These are phyloP conservation scores for Xiphophorus couchianus DNA, from an alignment of 2,113 vertebrate genomes.

Conservation along the genomic window DNA sequence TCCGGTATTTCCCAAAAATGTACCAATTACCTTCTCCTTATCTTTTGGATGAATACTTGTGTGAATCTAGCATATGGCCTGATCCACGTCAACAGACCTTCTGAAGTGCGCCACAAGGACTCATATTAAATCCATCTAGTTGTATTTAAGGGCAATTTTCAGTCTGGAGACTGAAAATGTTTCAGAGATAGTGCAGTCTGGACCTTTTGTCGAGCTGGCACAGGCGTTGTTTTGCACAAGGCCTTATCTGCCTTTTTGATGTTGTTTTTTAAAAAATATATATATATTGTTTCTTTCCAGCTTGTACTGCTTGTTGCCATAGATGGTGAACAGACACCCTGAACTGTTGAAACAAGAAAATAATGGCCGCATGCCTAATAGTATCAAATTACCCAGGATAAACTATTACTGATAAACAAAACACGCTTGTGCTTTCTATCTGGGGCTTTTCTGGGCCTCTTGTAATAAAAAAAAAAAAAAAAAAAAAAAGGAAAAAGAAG, in stretches of 20 bases:
- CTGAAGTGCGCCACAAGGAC: conserved; percentile 17
- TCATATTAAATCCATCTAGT: conserved; percentile 32
- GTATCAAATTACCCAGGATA: conserved; percentile 26
- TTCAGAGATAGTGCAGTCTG: conserved; percentile 25
- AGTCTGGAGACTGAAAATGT: conserved; percentile 48
- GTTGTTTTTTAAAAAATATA: background rate
- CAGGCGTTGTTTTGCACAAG: conserved; percentile 33
- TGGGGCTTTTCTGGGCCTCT: conserved; percentile 18
- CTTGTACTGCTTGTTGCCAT: conserved; percentile 1
- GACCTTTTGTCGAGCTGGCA: conserved; percentile 24
- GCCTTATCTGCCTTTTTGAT: conserved; percentile 47
- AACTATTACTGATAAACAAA: conserved; percentile 37
- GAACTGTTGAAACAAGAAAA: conserved; percentile 22
- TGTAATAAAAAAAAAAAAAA: conserved; percentile 10
- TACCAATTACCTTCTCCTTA: background rate
- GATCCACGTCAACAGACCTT: conserved; percentile 20
- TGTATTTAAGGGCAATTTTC: conserved; percentile 49
- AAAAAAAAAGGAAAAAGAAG: conserved; percentile 23
- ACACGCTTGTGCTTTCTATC: conserved; percentile 23
- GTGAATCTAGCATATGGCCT: conserved; percentile 22
- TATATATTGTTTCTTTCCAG: conserved; percentile 17
- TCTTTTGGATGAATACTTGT: conserved; percentile 7
- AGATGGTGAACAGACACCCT: conserved; percentile 2
- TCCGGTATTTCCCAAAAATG: background rate
- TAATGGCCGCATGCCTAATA: conserved; percentile 27